Evolutionary conservation across 2,888 invertebrate species (phyloP).

Genomic region (Conchocele bisecta): DNA sequence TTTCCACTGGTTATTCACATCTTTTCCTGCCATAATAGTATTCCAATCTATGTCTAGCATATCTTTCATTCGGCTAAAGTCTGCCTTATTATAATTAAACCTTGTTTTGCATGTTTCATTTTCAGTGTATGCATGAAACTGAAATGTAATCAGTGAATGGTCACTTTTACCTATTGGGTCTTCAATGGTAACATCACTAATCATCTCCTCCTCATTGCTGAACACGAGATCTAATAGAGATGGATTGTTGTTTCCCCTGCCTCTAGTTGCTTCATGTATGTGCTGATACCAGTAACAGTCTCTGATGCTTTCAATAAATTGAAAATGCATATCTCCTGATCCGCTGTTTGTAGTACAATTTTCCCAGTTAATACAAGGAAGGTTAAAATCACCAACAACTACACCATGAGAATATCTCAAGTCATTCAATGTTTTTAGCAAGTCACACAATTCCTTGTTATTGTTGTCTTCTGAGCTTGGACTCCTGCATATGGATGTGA

Average conservation of each 20-base stretch:
- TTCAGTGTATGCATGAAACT: background rate
- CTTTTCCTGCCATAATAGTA: background rate
- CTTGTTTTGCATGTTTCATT: background rate
- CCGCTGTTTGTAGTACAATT: background rate
- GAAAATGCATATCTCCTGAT: background rate
- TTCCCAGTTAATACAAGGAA: constrained; percentile 8
- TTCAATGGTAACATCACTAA: background rate
- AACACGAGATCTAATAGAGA: background rate
- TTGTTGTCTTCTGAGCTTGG: background rate
- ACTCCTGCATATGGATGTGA: background rate
- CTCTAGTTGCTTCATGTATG: background rate
- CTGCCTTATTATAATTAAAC: background rate
- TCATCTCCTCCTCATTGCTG: background rate
- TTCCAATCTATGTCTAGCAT: background rate
- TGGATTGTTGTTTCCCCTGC: background rate
- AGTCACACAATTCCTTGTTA: background rate
- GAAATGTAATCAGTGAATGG: background rate
- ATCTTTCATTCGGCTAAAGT: background rate
- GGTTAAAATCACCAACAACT: constrained; percentile 1
- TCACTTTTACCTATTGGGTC: constrained; percentile 4
- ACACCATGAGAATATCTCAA: background rate
- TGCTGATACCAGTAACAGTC: constrained; percentile 3
- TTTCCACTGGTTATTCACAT: background rate
- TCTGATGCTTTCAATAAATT: constrained; percentile 11
- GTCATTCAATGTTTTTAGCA: background rate